These are phyloP conservation scores for Catonia carolina DNA, from an alignment of 2,888 invertebrate species.

Conservation along the genomic window DNA sequence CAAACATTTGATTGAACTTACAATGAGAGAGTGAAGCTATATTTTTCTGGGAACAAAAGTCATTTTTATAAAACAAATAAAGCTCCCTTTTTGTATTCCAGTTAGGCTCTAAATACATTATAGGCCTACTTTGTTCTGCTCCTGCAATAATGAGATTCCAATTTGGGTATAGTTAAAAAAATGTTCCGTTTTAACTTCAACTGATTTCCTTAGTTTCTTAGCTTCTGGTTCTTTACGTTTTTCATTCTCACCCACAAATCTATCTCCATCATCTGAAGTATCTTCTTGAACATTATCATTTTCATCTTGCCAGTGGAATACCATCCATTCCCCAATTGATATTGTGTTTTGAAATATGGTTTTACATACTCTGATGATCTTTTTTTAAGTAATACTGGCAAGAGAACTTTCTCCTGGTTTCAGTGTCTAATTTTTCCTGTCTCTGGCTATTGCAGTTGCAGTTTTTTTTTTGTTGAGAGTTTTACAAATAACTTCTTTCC, in stretches of 20 bases:
- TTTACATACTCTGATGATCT: constrained; percentile 13
- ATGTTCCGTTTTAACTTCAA: constrained; percentile 4
- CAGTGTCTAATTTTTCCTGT: constrained; percentile 6
- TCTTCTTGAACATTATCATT: not conserved
- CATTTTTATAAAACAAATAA: constrained; percentile 17
- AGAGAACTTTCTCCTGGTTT: constrained; percentile 9
- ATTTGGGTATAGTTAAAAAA: constrained; percentile 9
- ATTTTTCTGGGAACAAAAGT: constrained; percentile 14
- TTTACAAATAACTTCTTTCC: constrained; percentile 15
- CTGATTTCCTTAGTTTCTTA: constrained; percentile 10
- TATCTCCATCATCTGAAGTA: constrained; percentile 3
- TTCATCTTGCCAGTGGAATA: constrained; percentile 4
- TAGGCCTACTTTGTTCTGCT: constrained; percentile 3
- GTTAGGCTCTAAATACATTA: constrained; percentile 14
- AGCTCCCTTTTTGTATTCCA: constrained; percentile 16
- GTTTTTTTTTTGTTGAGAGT: constrained; percentile 3
- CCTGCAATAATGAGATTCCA: constrained; percentile 17
- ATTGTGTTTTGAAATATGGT: constrained; percentile 13
- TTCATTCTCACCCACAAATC: too few species aligned
- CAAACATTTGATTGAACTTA: constrained; percentile 5
- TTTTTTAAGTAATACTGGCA: constrained; percentile 7
- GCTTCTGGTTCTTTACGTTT: not conserved
- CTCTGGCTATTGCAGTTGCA: not conserved
- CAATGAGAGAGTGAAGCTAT: constrained; percentile 11
- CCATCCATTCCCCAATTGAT: constrained; percentile 14